A percentile compares a stretch with the other conserved stretches of the same genome.
Conservation (phyloP, 2,113 vertebrate species). For the Mirounga angustirostris region DNA sequence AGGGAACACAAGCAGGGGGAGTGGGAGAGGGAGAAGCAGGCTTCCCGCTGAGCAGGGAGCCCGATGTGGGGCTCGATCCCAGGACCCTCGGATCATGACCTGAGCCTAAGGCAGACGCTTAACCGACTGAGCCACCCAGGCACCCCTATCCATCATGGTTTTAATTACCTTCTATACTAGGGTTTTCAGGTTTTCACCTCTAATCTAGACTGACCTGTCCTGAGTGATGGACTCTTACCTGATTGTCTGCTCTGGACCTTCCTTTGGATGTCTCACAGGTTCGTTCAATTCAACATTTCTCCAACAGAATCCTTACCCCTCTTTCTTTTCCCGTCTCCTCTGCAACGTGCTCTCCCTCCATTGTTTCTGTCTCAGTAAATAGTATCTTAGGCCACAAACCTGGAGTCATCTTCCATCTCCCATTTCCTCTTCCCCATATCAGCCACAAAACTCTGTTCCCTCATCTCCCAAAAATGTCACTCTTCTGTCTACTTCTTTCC, state of each 20-base stretch:
- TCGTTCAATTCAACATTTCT: not conserved
- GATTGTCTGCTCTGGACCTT: not conserved
- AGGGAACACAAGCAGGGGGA: too few species aligned
- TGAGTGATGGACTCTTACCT: not conserved
- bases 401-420: not conserved
- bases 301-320: not conserved
- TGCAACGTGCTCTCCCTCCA: not conserved
- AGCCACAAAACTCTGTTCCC: not conserved
- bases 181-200: conserved; percentile 27
- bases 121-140: too few species aligned
- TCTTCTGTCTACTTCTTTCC: not conserved
- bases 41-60: too few species aligned
- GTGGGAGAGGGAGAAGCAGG: too few species aligned
- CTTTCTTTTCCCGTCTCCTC: too few species aligned
- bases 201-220: not conserved
- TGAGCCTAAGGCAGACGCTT: too few species aligned
- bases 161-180: conserved; percentile 5
- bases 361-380: not conserved
- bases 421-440: not conserved
- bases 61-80: too few species aligned
- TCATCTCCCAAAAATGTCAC: not conserved
- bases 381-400: not conserved
- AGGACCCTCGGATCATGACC: too few species aligned
- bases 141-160: not conserved
- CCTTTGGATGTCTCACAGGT: not conserved